Evolutionary conservation across 1,140 invertebrate species (phyloP).

Genomic region (Lineus longissimus): DNA sequence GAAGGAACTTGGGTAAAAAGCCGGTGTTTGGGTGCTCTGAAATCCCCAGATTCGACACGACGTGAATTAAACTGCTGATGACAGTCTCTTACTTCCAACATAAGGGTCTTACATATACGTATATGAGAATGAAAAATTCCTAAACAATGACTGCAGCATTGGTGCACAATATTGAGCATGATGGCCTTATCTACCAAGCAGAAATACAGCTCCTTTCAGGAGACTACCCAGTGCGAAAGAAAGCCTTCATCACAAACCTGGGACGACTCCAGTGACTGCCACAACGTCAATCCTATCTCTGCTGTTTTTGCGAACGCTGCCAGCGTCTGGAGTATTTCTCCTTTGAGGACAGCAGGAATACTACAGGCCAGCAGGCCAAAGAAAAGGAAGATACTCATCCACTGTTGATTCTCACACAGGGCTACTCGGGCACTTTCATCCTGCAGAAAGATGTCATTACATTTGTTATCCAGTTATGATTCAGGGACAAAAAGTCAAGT

Average conservation of each 20-base stretch:
- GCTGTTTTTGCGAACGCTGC: slow-evolving; percentile 71
- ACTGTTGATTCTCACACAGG: slow-evolving; percentile 80
- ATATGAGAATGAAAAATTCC: too few relatives aligned
- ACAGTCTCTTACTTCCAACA: too few relatives aligned
- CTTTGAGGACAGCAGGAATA: slow-evolving; percentile 79
- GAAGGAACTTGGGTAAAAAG: not conserved
- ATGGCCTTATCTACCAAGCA: too few relatives aligned
- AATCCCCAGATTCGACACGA: too few relatives aligned
- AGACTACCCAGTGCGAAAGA: too few relatives aligned
- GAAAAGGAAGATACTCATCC: slow-evolving; percentile 74
- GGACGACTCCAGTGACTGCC: slow-evolving; percentile 81
- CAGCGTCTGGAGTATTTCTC: slow-evolving; percentile 72
- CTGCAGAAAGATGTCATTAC: slow-evolving; percentile 54
- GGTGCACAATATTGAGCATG: too few relatives aligned
- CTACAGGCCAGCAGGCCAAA: slow-evolving; percentile 81
- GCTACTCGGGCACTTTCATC: slow-evolving; percentile 74
- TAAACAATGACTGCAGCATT: too few relatives aligned
- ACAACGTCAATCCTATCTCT: slow-evolving; percentile 72
- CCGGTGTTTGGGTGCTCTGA: not conserved
- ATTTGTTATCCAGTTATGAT: slow-evolving; percentile 9
- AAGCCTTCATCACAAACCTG: slow-evolving; percentile 60
- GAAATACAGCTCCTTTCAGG: too few relatives aligned
- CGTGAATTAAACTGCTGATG: too few relatives aligned
- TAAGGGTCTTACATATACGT: too few relatives aligned
- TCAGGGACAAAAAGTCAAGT: slow-evolving; percentile 2